phyloP scores from a whole-genome alignment of 2,888 invertebrate species.

The Acutogordius australiensis region DNA sequence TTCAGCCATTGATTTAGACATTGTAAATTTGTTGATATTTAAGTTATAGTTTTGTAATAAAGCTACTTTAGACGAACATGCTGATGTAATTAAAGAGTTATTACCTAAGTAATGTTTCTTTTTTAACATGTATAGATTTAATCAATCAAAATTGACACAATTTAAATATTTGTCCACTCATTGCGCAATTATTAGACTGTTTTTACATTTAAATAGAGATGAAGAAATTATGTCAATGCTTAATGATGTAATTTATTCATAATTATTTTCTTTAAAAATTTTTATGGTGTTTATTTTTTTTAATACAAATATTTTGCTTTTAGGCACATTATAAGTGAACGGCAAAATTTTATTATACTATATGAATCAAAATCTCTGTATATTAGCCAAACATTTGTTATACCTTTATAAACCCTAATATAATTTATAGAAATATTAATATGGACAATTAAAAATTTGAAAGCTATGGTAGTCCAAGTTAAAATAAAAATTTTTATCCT shows the following conservation, averaged over 20 bases:
- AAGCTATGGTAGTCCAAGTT: too few relatives aligned
- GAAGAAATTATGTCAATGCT: not conserved
- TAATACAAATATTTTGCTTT: too few relatives aligned
- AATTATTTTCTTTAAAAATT: too few relatives aligned
- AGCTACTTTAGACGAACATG: not conserved
- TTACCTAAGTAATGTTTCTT: not conserved
- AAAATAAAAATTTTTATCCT: too few relatives aligned
- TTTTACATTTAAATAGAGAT: not conserved
- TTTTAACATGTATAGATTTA: conserved; percentile 1
- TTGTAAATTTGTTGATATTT: not conserved
- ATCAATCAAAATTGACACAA: not conserved
- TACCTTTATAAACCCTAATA: too few relatives aligned
- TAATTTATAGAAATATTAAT: too few relatives aligned
- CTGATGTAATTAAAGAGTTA: not conserved
- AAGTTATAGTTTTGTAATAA: conserved; percentile 9
- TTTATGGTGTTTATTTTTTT: too few relatives aligned
- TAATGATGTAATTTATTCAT: not conserved
- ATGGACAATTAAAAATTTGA: too few relatives aligned
- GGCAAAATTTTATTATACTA: too few relatives aligned
- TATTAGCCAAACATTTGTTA: too few relatives aligned
- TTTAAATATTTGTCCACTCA: not conserved
- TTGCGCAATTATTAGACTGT: not conserved
- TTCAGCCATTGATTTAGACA: not conserved
- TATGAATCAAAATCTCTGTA: too few relatives aligned
- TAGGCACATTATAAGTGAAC: too few relatives aligned